Evolutionary conservation across 2,888 invertebrate species (phyloP).

Genomic region (Phortica okadai): DNA sequence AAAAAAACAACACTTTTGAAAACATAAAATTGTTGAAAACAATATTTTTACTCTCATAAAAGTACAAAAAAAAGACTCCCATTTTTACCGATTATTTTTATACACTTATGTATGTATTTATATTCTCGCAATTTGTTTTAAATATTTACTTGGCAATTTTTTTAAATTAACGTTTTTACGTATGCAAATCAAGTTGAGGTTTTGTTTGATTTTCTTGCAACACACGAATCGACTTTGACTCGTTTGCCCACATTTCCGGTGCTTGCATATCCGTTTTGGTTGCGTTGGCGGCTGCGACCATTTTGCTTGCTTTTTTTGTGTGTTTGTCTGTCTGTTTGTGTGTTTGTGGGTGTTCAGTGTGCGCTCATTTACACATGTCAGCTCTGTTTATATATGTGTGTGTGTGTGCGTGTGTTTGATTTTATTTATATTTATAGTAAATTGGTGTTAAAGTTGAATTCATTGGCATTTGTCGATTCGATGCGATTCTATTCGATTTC

Average conservation of each 20-base stretch:
- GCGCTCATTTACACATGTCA: background rate
- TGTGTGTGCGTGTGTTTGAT: constrained; percentile 23
- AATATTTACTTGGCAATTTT: constrained; percentile 1
- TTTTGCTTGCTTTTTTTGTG: constrained; percentile 41
- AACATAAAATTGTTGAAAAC: too few relatives aligned
- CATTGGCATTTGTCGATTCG: constrained; percentile 18
- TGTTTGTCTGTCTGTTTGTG: background rate
- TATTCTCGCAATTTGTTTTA: background rate
- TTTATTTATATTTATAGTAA: constrained; percentile 30
- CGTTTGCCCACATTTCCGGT: background rate
- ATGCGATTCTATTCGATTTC: constrained; percentile 5
- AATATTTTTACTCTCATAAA: too few relatives aligned
- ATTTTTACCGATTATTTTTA: too few relatives aligned
- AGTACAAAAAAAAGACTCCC: too few relatives aligned
- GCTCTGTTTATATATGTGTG: constrained; percentile 7
- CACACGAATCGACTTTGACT: background rate
- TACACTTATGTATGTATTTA: too few relatives aligned
- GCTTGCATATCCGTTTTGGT: constrained; percentile 23
- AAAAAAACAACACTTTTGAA: too few relatives aligned
- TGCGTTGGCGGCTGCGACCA: constrained; percentile 39
- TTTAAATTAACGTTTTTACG: background rate
- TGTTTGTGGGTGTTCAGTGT: constrained; percentile 13
- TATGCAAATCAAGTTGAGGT: constrained; percentile 15
- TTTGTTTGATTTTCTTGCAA: constrained; percentile 15
- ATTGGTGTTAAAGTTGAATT: constrained; percentile 25